Percentiles rank a stretch among this genome's conserved stretches.
Conservation (phyloP, 2,797 vertebrate species). For the Nasua narica region DNA sequence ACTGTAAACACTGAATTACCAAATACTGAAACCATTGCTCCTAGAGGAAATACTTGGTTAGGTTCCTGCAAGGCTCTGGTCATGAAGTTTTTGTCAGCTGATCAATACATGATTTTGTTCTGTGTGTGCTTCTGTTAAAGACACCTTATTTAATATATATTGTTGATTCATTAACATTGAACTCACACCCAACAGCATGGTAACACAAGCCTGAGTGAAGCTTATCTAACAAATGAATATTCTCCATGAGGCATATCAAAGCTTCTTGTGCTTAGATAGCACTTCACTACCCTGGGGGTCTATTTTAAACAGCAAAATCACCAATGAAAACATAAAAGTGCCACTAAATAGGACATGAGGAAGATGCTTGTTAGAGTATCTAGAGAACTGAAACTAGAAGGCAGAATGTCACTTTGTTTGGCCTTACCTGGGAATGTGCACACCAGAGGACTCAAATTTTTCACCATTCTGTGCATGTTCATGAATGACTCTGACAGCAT, state of each 20-base stretch:
- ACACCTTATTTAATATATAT: background rate
- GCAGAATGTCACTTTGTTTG: too few relatives aligned
- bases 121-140: background rate
- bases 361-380: too few relatives aligned
- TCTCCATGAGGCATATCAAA: background rate
- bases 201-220: background rate
- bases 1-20: background rate
- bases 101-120: background rate
- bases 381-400: too few relatives aligned
- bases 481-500: background rate
- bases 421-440: background rate
- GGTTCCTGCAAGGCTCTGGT: background rate
- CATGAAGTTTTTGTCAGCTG: background rate
- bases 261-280: background rate
- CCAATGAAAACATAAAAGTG: background rate
- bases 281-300: background rate
- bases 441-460: background rate
- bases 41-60: background rate
- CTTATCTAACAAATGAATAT: background rate
- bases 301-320: background rate
- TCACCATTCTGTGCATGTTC: background rate
- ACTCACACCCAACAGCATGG: background rate
- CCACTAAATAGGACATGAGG: background rate
- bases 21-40: background rate
- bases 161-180: background rate